Evolutionary conservation across 2,113 vertebrate genomes (phyloP).

Genomic region (Platysternon megacephalum): DNA sequence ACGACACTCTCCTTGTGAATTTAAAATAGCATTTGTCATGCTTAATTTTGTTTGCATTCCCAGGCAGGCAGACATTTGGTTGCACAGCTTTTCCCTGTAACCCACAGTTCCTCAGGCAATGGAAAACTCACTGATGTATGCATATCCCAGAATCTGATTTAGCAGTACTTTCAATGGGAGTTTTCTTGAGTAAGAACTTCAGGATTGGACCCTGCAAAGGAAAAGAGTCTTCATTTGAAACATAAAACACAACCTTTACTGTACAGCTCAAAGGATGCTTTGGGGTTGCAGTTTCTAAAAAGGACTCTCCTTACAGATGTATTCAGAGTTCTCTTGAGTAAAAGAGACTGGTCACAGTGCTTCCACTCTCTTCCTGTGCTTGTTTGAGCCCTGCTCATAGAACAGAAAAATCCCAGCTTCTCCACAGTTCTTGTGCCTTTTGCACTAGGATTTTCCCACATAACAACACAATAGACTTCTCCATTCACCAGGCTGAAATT

Average conservation of each 20-base stretch:
- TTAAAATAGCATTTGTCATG: background rate
- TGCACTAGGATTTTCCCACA: background rate
- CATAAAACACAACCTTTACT: background rate
- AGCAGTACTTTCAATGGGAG: background rate
- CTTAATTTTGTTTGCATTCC: background rate
- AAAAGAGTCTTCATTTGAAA: background rate
- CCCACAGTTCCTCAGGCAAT: background rate
- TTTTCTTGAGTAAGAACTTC: background rate
- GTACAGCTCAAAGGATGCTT: background rate
- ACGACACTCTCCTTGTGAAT: background rate
- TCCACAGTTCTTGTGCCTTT: background rate
- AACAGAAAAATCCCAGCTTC: background rate
- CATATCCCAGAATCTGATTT: background rate
- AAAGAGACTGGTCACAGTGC: background rate
- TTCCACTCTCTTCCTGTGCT: background rate
- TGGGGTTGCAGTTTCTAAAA: background rate
- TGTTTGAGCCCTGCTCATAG: background rate
- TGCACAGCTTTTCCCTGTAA: background rate
- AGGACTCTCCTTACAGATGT: background rate
- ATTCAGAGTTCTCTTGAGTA: background rate
- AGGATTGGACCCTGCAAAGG: background rate
- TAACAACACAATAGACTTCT: background rate
- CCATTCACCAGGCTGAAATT: background rate
- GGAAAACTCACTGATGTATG: background rate
- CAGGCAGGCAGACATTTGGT: background rate